Conservation (phyloP, 1,140 invertebrate genomes). For the Metopolophium dirhodum region DNA sequence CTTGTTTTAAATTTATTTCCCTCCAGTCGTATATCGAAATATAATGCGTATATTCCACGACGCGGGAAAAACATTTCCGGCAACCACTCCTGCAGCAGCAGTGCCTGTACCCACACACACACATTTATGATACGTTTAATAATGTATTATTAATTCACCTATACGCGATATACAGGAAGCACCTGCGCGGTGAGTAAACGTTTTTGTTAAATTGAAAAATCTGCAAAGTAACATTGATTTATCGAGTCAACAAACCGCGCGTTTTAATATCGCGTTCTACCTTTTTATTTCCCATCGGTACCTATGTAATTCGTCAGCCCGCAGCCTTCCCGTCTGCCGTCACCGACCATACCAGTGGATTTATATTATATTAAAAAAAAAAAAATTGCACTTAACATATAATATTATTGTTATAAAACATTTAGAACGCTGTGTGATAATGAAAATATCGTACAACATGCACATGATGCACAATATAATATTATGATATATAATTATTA, state of each 20-base stretch:
- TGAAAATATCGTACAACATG: too few species aligned
- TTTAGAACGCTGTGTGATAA: not conserved
- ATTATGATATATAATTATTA: not conserved
- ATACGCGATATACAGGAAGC: not conserved
- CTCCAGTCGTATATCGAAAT: not conserved
- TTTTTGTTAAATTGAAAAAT: conserved; percentile 15
- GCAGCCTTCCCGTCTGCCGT: not conserved
- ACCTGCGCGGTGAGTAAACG: not conserved
- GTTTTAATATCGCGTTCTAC: not conserved
- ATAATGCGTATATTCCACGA: not conserved
- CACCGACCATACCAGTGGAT: not conserved
- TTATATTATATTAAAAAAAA: not conserved
- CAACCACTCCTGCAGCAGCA: too few species aligned
- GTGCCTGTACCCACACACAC: not conserved
- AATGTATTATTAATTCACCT: not conserved
- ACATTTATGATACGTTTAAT: not conserved
- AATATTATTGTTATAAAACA: not conserved
- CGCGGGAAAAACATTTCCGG: not conserved
- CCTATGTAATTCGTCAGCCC: not conserved
- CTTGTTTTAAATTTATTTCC: conserved; percentile 1
- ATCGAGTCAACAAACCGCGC: not conserved
- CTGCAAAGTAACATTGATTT: conserved; percentile 15
- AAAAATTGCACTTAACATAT: not conserved
- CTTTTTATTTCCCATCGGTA: not conserved
- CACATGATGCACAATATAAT: not conserved